Percentiles rank a stretch among this genome's conserved stretches.
Evolutionary conservation across 2,797 vertebrate genomes (phyloP).

Genomic region (Pachyuromys duprasi): DNA sequence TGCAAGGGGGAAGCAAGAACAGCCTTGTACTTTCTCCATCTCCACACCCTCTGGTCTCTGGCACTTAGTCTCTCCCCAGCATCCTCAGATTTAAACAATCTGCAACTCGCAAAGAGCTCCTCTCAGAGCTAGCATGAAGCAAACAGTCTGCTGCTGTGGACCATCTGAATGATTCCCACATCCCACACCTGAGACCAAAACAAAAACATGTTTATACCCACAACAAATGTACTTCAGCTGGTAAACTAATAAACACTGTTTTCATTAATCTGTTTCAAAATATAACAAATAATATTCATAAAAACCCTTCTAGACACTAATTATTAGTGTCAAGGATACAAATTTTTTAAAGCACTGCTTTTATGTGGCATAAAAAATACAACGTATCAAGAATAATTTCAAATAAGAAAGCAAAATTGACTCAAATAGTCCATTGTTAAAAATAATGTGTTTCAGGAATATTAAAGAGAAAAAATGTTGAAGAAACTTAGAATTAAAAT

Average conservation of each 20-base stretch:
- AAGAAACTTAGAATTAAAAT: not conserved
- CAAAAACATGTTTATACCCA: too few species aligned
- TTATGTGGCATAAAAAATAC: not conserved
- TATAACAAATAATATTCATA: constrained; percentile 25
- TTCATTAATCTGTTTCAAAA: constrained; percentile 48
- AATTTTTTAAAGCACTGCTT: constrained; percentile 7
- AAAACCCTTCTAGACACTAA: not conserved
- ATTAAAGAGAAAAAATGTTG: not conserved
- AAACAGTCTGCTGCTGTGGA: too few species aligned
- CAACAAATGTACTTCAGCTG: not conserved
- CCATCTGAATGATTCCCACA: too few species aligned
- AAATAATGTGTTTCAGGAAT: not conserved
- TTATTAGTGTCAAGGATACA: constrained; percentile 16
- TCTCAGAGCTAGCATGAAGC: too few species aligned
- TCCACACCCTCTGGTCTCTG: too few species aligned
- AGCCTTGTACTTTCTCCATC: too few species aligned
- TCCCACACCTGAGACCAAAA: too few species aligned
- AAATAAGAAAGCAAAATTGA: not conserved
- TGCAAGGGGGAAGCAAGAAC: too few species aligned
- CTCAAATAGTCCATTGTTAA: not conserved
- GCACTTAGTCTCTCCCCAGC: too few species aligned
- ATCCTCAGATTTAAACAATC: too few species aligned
- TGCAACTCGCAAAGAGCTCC: too few species aligned
- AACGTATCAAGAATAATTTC: constrained; percentile 17
- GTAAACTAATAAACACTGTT: constrained; percentile 22